Percentiles rank a stretch among this genome's conserved stretches.
Conservation (phyloP, 1,140 invertebrate genomes). For the Nautilus pompilius region DNA sequence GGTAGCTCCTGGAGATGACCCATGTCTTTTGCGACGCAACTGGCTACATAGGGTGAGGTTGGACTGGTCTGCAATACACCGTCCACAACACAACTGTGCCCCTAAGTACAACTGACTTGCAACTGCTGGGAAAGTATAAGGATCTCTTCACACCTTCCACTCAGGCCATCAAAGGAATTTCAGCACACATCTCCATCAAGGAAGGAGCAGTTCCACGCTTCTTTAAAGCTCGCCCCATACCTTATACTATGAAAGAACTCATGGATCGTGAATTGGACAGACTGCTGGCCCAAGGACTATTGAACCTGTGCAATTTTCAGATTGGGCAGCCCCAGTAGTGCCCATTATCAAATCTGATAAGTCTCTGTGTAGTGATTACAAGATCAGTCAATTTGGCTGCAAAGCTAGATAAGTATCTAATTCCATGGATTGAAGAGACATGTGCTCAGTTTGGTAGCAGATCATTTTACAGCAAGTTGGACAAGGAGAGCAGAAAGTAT, state of each 20-base stretch:
- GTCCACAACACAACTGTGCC: background rate
- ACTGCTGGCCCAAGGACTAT: slow-evolving; percentile 51
- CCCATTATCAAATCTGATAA: slow-evolving; percentile 20
- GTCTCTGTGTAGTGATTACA: slow-evolving; percentile 39
- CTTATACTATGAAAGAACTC: slow-evolving; percentile 45
- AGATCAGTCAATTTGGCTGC: slow-evolving; percentile 26
- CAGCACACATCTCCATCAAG: slow-evolving; percentile 11
- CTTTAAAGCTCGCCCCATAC: slow-evolving; percentile 45
- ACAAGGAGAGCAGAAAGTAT: slow-evolving; percentile 16
- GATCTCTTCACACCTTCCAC: slow-evolving; percentile 8
- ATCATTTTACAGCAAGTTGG: slow-evolving; percentile 22
- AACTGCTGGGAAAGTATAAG: slow-evolving; percentile 1
- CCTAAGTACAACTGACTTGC: background rate
- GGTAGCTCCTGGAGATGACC: slow-evolving; percentile 10
- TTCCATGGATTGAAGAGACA: slow-evolving; percentile 26
- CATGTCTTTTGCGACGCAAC: slow-evolving; percentile 12
- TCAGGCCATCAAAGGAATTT: slow-evolving; percentile 11
- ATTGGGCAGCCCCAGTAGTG: slow-evolving; percentile 32
- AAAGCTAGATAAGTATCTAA: slow-evolving; percentile 20
- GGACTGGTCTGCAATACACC: slow-evolving; percentile 17
- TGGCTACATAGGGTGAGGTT: slow-evolving; percentile 15
- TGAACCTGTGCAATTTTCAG: slow-evolving; percentile 42
- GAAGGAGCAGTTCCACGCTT: slow-evolving; percentile 8
- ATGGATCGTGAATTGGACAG: slow-evolving; percentile 48
- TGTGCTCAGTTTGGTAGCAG: slow-evolving; percentile 20